Evolutionary conservation across 2,888 invertebrate species (phyloP).

Genomic region (Liposcelis brunnea): DNA sequence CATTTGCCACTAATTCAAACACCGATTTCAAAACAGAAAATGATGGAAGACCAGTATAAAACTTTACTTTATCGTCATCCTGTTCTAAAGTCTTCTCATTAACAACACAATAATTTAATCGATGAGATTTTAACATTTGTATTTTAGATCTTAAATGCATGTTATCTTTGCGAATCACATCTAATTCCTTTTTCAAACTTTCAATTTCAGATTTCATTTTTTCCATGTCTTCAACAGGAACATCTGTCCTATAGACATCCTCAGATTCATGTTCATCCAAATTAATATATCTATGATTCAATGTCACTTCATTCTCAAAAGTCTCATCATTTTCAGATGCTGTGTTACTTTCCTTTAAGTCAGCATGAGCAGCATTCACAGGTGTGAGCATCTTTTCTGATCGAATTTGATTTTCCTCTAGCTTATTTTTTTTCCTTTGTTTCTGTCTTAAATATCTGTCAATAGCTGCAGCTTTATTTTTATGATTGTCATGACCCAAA

Average conservation of each 20-base stretch:
- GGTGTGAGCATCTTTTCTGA: too few species aligned
- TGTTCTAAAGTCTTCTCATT: background rate
- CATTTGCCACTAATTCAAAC: background rate
- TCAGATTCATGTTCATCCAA: too few species aligned
- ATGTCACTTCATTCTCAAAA: too few species aligned
- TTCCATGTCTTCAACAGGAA: background rate
- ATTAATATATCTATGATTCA: too few species aligned
- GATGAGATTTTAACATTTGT: background rate
- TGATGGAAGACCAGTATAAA: conserved; percentile 6
- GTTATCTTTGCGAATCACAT: background rate
- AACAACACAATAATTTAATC: background rate
- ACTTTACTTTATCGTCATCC: conserved; percentile 6
- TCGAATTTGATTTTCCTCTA: too few species aligned
- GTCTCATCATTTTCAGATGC: too few species aligned
- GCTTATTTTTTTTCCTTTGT: background rate
- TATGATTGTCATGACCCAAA: background rate
- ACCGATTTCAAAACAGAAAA: background rate
- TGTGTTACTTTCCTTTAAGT: too few species aligned
- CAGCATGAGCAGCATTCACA: too few species aligned
- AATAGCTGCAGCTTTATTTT: too few species aligned
- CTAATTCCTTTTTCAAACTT: background rate
- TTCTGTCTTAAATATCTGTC: too few species aligned
- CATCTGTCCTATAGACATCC: too few species aligned
- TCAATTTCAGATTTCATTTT: too few species aligned
- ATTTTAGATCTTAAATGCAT: background rate